Percentiles rank a stretch among this genome's conserved stretches.
These are phyloP conservation scores for Diarsia brunnea DNA, from an alignment of 2,888 invertebrate species.

Conservation along the genomic window DNA sequence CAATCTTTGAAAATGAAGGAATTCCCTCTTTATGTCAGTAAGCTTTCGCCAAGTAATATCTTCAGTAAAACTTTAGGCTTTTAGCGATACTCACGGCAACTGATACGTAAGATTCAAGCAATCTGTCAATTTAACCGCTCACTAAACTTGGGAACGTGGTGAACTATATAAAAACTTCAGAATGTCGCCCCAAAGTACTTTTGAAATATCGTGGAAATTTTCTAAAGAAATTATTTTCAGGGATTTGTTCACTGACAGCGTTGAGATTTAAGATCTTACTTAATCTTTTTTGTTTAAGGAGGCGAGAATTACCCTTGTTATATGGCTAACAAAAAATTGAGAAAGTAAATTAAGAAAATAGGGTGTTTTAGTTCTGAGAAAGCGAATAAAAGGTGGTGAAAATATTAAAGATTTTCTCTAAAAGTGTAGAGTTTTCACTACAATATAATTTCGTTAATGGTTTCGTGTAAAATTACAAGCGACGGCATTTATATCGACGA, in stretches of 20 bases:
- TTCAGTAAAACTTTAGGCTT: slow-evolving; percentile 33
- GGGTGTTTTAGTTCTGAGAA: neutral
- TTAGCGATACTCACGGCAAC: slow-evolving; percentile 23
- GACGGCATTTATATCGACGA: too few species aligned
- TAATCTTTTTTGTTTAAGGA: slow-evolving; percentile 23
- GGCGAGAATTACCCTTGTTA: neutral
- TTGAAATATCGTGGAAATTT: slow-evolving; percentile 22
- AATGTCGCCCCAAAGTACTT: slow-evolving; percentile 42
- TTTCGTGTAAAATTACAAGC: neutral
- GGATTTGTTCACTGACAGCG: slow-evolving; percentile 16
- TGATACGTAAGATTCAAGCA: slow-evolving; percentile 32
- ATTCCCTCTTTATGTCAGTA: slow-evolving; percentile 13
- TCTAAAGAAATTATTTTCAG: slow-evolving; percentile 24
- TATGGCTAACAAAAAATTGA: neutral
- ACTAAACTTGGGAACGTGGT: slow-evolving; percentile 26
- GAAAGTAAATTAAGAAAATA: neutral
- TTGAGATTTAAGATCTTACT: slow-evolving; percentile 22
- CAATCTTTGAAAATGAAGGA: slow-evolving; percentile 17
- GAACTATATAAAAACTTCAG: slow-evolving; percentile 46
- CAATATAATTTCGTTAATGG: neutral
- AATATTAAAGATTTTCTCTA: neutral
- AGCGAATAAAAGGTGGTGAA: neutral
- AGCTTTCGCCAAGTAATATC: slow-evolving; percentile 37
- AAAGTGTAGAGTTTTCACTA: neutral
- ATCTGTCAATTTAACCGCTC: slow-evolving; percentile 52